A percentile compares a stretch with the other conserved stretches of the same genome.
phyloP scores from a whole-genome alignment of 2,888 invertebrate species.

The Tipula confusa region DNA sequence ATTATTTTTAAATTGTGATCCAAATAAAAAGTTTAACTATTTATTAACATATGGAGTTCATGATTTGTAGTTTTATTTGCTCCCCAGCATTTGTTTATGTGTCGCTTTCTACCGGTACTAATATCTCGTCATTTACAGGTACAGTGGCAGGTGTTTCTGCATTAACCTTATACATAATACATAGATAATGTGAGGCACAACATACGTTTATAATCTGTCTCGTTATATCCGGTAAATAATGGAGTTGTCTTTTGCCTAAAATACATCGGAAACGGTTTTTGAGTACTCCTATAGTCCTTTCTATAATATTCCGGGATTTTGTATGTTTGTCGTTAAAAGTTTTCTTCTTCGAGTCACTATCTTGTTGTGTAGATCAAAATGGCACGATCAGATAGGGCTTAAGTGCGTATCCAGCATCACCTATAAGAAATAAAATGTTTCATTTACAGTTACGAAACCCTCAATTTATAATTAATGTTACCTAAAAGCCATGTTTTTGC shows the following conservation, averaged over 20 bases:
- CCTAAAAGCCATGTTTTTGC: too few species aligned
- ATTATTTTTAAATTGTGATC: too few species aligned
- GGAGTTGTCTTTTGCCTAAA: not conserved
- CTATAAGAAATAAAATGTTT: too few species aligned
- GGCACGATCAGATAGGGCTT: too few species aligned
- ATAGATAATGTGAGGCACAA: not conserved
- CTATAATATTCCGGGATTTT: too few species aligned
- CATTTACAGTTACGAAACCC: too few species aligned
- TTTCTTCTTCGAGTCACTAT: too few species aligned
- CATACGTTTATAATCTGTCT: not conserved
- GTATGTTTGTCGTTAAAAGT: too few species aligned
- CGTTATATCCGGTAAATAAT: not conserved
- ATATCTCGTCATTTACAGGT: not conserved
- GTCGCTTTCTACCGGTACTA: not conserved
- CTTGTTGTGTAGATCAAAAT: too few species aligned
- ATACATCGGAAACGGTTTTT: not conserved
- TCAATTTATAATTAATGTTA: too few species aligned
- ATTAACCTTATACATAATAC: not conserved
- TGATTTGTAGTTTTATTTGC: not conserved
- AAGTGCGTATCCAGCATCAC: too few species aligned
- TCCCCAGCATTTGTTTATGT: not conserved
- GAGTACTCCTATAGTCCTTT: not conserved
- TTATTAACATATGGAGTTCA: not conserved
- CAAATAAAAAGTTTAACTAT: not conserved
- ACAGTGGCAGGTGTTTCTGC: not conserved